Percentiles rank a stretch among this genome's conserved stretches.
phyloP scores from a whole-genome alignment of 2,113 vertebrate genomes.

The Sciurus niger region DNA sequence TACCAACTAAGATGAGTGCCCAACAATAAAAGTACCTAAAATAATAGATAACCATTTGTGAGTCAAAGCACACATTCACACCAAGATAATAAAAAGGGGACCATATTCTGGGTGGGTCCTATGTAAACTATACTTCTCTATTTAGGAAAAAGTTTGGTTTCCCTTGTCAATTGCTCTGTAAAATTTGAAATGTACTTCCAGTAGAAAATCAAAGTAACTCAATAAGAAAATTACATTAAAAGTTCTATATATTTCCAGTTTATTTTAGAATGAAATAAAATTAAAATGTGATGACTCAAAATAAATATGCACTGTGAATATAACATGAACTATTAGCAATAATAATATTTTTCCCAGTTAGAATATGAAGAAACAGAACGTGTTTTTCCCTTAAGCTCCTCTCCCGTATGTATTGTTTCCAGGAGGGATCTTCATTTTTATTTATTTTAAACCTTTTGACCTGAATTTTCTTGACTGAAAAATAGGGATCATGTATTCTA shows the following conservation, averaged over 20 bases:
- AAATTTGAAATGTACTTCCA: neutral
- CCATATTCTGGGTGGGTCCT: neutral
- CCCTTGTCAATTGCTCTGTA: neutral
- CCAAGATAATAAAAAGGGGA: neutral
- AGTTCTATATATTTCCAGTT: conserved; percentile 44
- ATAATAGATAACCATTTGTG: neutral
- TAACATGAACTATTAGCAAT: conserved; percentile 7
- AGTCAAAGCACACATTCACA: neutral
- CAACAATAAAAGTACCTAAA: conserved; percentile 18
- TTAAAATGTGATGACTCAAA: conserved; percentile 11
- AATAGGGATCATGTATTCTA: conserved; percentile 26
- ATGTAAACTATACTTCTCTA: neutral
- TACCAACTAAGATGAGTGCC: neutral
- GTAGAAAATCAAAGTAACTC: neutral
- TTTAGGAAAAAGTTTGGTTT: neutral
- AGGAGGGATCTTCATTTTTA: neutral
- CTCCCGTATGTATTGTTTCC: neutral
- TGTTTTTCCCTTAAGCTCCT: neutral
- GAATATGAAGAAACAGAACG: neutral
- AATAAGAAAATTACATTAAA: conserved; percentile 19
- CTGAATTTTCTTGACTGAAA: conserved; percentile 20
- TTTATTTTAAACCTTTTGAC: conserved; percentile 40
- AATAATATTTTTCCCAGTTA: conserved; percentile 1
- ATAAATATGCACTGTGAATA: conserved; percentile 51
- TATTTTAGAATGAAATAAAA: conserved; percentile 6